Conservation (phyloP, 2,113 vertebrate species). For the Calonectris borealis region DNA sequence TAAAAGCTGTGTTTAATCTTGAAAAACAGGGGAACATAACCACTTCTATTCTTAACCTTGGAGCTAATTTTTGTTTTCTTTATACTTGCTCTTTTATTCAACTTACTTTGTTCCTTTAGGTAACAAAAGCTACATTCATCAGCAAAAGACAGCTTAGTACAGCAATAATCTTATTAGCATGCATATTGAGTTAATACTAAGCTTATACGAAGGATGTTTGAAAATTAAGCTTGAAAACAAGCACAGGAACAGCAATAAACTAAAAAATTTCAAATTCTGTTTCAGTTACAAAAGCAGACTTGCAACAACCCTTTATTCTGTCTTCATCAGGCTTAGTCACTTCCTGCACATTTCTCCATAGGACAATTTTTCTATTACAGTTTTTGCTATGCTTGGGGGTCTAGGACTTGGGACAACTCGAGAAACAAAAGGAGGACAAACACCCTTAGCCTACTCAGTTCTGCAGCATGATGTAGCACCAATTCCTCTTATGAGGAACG, state of each 20-base stretch:
- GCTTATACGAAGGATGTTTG: not conserved
- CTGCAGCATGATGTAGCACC: not conserved
- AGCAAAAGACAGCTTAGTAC: not conserved
- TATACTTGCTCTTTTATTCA: not conserved
- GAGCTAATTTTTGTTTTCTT: not conserved
- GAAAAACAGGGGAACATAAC: not conserved
- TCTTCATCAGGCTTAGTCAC: slow-evolving; percentile 15
- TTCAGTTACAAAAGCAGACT: not conserved
- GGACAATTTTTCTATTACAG: slow-evolving; percentile 20
- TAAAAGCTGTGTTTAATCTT: not conserved
- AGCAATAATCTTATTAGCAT: not conserved
- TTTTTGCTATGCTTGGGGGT: not conserved
- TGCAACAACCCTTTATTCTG: not conserved
- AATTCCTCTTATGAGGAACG: not conserved
- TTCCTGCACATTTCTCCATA: slow-evolving; percentile 23
- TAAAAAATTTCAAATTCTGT: not conserved
- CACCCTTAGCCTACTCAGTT: slow-evolving; percentile 9
- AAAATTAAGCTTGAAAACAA: slow-evolving; percentile 21
- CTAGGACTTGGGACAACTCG: slow-evolving; percentile 23
- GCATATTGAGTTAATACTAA: not conserved
- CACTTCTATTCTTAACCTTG: not conserved
- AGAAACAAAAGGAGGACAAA: slow-evolving; percentile 11
- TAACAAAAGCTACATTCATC: slow-evolving; percentile 6
- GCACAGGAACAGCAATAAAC: not conserved
- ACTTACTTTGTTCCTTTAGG: not conserved